Percentiles rank a stretch among this genome's conserved stretches.
These are phyloP conservation scores for Magallana gigas DNA, from an alignment of 1,140 invertebrate species.

Conservation along the genomic window DNA sequence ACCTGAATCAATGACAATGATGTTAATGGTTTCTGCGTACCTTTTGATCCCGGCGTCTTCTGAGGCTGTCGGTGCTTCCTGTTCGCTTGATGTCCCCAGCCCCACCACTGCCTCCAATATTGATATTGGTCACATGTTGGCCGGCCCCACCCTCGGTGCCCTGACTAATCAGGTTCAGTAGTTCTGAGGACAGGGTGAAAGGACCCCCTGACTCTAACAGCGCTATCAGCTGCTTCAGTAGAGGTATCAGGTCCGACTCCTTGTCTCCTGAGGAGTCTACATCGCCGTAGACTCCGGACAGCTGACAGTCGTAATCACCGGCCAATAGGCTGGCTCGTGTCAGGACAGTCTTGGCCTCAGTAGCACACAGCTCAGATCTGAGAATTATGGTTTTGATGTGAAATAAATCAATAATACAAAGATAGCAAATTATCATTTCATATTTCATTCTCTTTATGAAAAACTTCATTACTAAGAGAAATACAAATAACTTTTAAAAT, in stretches of 20 bases:
- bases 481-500: no score
- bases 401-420: no score
- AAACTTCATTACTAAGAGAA: no score
- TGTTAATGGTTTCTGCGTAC: background rate
- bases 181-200: slow-evolving; percentile 72
- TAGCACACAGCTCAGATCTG: slow-evolving; percentile 70
- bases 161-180: slow-evolving; percentile 69
- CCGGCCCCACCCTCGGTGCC: slow-evolving; percentile 60
- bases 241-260: slow-evolving; percentile 75
- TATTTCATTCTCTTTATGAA: no score
- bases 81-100: background rate
- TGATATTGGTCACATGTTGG: slow-evolving; percentile 65
- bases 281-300: slow-evolving; percentile 75
- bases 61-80: background rate
- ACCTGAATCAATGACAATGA: no score
- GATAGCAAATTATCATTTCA: no score
- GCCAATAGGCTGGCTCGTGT: slow-evolving; percentile 69
- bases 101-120: slow-evolving; percentile 26
- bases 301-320: slow-evolving; percentile 73
- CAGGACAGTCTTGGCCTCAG: slow-evolving; percentile 72
- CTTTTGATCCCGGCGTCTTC: slow-evolving; percentile 52
- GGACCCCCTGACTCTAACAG: slow-evolving; percentile 76
- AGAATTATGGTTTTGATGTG: no score
- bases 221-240: slow-evolving; percentile 75
- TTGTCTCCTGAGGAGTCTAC: slow-evolving; percentile 55